Conservation (phyloP, 2,113 vertebrate genomes). For the Peromyscus leucopus region DNA sequence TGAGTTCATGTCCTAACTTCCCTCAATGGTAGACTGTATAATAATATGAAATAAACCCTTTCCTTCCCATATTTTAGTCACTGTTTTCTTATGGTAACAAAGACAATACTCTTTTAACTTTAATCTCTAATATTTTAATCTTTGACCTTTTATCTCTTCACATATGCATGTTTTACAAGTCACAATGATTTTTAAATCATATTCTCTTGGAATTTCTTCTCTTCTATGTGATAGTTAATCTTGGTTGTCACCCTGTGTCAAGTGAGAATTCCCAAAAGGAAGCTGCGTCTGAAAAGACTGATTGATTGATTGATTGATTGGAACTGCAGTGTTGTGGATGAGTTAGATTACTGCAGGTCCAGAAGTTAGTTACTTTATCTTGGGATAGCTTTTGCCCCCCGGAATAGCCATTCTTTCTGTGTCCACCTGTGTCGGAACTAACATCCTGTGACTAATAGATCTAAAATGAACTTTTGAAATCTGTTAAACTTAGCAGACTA, state of each 20-base stretch:
- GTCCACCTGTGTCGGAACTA: not conserved
- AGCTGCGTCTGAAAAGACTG: not conserved
- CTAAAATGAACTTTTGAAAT: not conserved
- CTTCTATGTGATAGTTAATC: not conserved
- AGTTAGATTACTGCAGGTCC: not conserved
- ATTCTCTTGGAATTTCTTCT: constrained; percentile 30
- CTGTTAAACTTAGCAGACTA: not conserved
- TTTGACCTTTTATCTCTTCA: not conserved
- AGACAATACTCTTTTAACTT: constrained; percentile 4
- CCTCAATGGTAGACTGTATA: not conserved
- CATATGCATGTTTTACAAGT: not conserved
- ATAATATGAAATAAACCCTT: not conserved
- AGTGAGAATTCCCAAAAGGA: not conserved
- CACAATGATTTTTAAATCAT: not conserved
- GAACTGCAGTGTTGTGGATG: not conserved
- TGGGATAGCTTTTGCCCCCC: not conserved
- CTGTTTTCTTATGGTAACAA: not conserved
- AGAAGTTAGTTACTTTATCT: not conserved
- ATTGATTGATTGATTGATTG: not conserved
- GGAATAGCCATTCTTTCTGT: not conserved
- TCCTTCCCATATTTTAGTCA: not conserved
- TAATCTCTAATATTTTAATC: not conserved
- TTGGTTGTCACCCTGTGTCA: not conserved
- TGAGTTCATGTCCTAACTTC: not conserved
- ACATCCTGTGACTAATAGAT: not conserved